phyloP scores from a whole-genome alignment of 2,797 vertebrate genomes.

The Myoxocephalus aenaeus region DNA sequence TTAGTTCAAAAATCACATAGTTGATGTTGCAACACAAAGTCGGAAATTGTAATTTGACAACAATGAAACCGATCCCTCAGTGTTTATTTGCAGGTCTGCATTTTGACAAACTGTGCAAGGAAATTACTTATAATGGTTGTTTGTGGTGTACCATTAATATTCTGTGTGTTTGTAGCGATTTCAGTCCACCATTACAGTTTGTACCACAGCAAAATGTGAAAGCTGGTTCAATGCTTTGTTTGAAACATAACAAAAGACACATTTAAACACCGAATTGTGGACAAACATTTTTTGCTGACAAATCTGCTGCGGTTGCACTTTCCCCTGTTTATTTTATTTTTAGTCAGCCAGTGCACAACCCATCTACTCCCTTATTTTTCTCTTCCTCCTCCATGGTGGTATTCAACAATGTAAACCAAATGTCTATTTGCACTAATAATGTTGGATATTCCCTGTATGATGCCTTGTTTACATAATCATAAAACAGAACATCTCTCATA shows the following conservation, averaged over 20 bases:
- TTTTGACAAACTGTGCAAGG: background rate
- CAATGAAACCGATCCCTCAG: slow-evolving; percentile 5
- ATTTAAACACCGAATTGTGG: background rate
- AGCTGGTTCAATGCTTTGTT: background rate
- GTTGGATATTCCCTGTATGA: background rate
- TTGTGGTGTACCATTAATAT: slow-evolving; percentile 2
- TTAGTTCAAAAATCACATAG: background rate
- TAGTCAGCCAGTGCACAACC: slow-evolving; percentile 1
- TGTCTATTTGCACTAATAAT: background rate
- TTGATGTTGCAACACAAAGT: slow-evolving; percentile 3
- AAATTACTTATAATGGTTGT: background rate
- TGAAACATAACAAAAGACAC: background rate
- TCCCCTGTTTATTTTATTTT: background rate
- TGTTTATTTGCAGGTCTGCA: slow-evolving; percentile 6
- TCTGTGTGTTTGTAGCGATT: slow-evolving; percentile 22
- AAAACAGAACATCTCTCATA: background rate
- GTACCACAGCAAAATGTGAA: background rate
- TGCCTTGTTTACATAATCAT: background rate
- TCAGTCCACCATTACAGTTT: slow-evolving; percentile 4
- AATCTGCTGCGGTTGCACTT: background rate
- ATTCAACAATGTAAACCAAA: background rate
- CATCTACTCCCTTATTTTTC: background rate
- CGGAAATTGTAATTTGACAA: background rate
- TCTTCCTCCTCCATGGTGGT: background rate
- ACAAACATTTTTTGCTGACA: background rate